Conservation (phyloP, 2,888 invertebrate species). For the Branchellion lobata region DNA sequence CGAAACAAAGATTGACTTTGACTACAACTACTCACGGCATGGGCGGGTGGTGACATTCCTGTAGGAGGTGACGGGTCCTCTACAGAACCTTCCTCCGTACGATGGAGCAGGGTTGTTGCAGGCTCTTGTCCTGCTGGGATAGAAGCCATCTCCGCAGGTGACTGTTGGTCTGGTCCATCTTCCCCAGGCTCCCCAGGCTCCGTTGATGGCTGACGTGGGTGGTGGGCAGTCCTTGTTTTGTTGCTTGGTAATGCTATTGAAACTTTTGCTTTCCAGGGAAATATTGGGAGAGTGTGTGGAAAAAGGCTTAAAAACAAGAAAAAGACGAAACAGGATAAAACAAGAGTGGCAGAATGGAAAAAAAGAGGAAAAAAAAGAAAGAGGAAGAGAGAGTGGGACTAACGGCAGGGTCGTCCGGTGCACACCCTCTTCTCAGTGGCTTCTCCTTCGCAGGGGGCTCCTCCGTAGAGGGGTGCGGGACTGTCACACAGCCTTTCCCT, state of each 20-base stretch:
- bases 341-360: too few species aligned
- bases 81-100: constrained; percentile 52
- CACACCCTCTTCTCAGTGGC: constrained; percentile 26
- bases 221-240: too few species aligned
- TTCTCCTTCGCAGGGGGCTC: constrained; percentile 52
- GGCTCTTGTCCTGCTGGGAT: constrained; percentile 41
- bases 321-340: too few species aligned
- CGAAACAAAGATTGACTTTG: too few species aligned
- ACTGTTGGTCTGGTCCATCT: constrained; percentile 43
- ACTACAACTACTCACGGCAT: constrained; percentile 41
- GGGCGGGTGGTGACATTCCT: constrained; percentile 37
- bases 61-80: constrained; percentile 21
- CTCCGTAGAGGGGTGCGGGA: constrained; percentile 53
- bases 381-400: constrained; percentile 17
- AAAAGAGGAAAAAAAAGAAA: too few species aligned
- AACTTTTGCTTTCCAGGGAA: too few species aligned
- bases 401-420: constrained; percentile 35
- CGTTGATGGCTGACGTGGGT: constrained; percentile 48
- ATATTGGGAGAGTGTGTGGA: too few species aligned
- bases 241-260: too few species aligned
- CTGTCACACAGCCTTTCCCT: constrained; percentile 47
- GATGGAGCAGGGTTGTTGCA: constrained; percentile 52
- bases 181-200: constrained; percentile 48
- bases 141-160: constrained; percentile 46
- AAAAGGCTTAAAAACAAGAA: too few species aligned